Base-by-base conservation (phyloP, 2,797 vertebrate genomes). In the Bovichtus variegatus region DNA sequence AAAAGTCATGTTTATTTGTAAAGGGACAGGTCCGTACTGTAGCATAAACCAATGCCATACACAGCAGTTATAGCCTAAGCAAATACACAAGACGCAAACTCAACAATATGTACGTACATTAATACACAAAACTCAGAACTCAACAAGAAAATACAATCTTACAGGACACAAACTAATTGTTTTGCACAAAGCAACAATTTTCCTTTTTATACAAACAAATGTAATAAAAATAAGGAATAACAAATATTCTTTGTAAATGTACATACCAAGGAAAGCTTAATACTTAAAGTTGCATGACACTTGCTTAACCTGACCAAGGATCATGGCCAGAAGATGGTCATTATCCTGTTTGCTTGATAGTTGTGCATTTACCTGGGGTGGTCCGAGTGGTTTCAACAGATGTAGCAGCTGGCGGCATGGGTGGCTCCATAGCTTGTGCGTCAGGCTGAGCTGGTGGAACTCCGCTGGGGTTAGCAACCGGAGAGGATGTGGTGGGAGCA, bases 281-380 rank as follows among this genome's bases (percentile, higher is more conserved):
- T 36, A 69, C 4, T 23, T 29, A 6, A 53, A n/a, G 13, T 15
- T 66, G 10, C 18, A 38, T 25, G 21, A 21, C n/a, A 60, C 5
- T 34, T 41, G 21, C 9, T 60, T 65, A 12, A 71, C 38, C 29
- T 50, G 10, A 67, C 16, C 9, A 49, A 27, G 9, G 15, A 69
- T 18, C 2, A 12, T 8, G 1, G 8, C 4, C 18, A 65, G 11
- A 51, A 46, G 40, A 15, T 5, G 11, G 3, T 34, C 12, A 47
- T 27, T 10, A 44, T 43, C 12, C 16, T 25, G 27, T 50, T 25
- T 11, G 51, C 8, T 41, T 51, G 10, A 60, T 11, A 44, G 11
- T 15, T 65, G 10, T 34, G 50, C 21, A 7, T 75, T 90, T 94
- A 96, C 96, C 95, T 92, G 90, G 63, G 38, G 69, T 54, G 60